phyloP scores from a whole-genome alignment of 2,113 vertebrate genomes.

The Philantomba maxwellii region DNA sequence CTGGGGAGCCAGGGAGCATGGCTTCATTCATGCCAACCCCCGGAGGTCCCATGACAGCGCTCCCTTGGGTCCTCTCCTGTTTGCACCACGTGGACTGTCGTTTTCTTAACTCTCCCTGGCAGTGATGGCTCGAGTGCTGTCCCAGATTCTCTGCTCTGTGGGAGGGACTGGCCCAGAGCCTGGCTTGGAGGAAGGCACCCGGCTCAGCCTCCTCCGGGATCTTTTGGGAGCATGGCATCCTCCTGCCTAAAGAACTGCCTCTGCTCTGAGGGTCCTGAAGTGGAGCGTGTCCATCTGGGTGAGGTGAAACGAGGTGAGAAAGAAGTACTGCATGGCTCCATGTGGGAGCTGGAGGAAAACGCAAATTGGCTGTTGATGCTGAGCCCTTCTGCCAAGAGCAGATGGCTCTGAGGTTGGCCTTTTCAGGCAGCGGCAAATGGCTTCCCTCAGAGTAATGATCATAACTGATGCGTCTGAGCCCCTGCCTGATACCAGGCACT shows the following conservation, averaged over 20 bases:
- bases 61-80: background rate
- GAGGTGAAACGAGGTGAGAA: background rate
- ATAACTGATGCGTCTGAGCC: background rate
- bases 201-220: rapidly evolving
- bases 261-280: background rate
- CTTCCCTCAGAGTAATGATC: background rate
- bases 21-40: background rate
- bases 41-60: background rate
- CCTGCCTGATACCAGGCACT: background rate
- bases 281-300: rapidly evolving
- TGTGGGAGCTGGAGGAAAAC: background rate
- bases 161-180: background rate
- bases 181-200: background rate
- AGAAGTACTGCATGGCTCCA: rapidly evolving
- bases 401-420: background rate
- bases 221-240: background rate
- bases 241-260: background rate
- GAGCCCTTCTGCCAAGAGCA: background rate
- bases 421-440: background rate
- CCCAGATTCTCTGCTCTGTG: background rate
- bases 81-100: rapidly evolving
- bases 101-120: background rate
- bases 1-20: background rate
- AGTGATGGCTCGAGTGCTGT: background rate
- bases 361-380: background rate